A percentile compares a stretch with the other conserved stretches of the same genome.
These are phyloP conservation scores for Hetaerina americana DNA, from an alignment of 1,140 invertebrate genomes.

Conservation along the genomic window DNA sequence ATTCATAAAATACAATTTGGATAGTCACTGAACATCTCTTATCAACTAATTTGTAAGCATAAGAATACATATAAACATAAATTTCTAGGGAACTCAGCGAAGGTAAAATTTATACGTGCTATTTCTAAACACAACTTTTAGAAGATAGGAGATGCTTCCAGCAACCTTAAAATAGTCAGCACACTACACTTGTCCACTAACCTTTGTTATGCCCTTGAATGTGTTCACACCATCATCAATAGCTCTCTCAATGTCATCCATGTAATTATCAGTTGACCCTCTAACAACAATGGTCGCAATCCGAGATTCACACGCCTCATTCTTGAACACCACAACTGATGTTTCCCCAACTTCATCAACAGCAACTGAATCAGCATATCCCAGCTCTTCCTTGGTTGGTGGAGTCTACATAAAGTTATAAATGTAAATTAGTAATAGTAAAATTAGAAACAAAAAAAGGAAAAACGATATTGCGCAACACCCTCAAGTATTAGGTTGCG, in stretches of 20 bases:
- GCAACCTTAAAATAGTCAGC: too few species aligned
- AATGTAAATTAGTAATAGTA: too few species aligned
- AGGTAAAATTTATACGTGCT: background rate
- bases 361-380: conserved; percentile 80
- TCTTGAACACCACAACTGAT: conserved; percentile 78
- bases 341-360: conserved; percentile 97
- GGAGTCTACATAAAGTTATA: too few species aligned
- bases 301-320: conserved; percentile 64
- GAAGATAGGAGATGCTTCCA: background rate
- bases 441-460: too few species aligned
- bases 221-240: conserved; percentile 98
- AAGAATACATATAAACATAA: background rate
- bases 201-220: conserved; percentile 72
- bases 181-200: conserved; percentile 24
- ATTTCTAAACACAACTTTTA: background rate
- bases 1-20: too few species aligned
- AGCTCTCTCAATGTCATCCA: conserved; percentile 98
- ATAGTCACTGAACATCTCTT: too few species aligned
- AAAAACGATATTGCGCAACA: too few species aligned
- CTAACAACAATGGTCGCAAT: conserved; percentile 88
- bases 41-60: too few species aligned
- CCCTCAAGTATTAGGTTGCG: too few species aligned
- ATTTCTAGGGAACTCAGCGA: background rate
- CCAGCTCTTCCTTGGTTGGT: conserved; percentile 82
- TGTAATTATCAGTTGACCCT: conserved; percentile 94